Evolutionary conservation across 2,797 vertebrate species (phyloP).

Genomic region (Orientallactaga sibirica): DNA sequence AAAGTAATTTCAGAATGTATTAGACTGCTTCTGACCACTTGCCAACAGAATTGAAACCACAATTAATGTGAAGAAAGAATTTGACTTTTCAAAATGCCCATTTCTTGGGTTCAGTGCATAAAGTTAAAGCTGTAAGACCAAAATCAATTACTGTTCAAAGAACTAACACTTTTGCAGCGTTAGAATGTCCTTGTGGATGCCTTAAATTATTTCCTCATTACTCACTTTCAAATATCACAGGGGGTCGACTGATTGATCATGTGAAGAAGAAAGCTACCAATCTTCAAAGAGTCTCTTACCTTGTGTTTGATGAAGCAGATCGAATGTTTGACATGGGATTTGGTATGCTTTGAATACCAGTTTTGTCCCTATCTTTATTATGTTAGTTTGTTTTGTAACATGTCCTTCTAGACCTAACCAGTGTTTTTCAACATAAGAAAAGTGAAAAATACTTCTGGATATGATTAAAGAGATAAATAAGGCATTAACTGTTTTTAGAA

Average conservation of each 20-base stretch:
- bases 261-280: conserved; percentile 99
- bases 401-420: conserved; percentile 31
- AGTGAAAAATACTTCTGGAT: conserved; percentile 50
- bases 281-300: conserved; percentile 97
- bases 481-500: conserved; percentile 24
- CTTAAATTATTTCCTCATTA: conserved; percentile 43
- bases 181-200: conserved; percentile 50
- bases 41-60: conserved; percentile 3
- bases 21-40: conserved; percentile 4
- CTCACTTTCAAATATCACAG: conserved; percentile 85
- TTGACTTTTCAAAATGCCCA: conserved; percentile 30
- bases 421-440: conserved; percentile 18
- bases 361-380: conserved; percentile 3
- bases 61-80: conserved; percentile 50
- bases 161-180: conserved; percentile 38
- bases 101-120: not conserved
- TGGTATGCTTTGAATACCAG: conserved; percentile 89
- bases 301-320: conserved; percentile 99
- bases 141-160: conserved; percentile 6
- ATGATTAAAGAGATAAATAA: not conserved
- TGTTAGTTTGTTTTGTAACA: not conserved
- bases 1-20: conserved; percentile 53
- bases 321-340: conserved; percentile 99
- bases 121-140: not conserved
- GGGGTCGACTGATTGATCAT: conserved; percentile 98